Base-by-base conservation (phyloP, 2,113 vertebrate genomes). In the Trochalopteron elliotii region DNA sequence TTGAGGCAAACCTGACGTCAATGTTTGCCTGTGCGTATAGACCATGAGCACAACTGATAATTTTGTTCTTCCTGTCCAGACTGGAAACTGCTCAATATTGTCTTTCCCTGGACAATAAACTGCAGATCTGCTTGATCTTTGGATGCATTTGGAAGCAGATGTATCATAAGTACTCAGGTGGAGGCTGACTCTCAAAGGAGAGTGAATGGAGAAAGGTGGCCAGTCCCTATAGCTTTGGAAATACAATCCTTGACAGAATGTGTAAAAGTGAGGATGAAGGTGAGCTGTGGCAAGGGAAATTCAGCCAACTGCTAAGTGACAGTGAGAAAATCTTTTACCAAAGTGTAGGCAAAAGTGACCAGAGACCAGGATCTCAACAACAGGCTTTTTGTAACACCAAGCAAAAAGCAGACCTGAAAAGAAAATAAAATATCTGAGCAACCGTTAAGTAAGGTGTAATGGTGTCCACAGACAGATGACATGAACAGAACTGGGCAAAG, bases 401-500 rank as follows among this genome's bases (percentile, higher is more conserved):
- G 33, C 2, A 20, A 83, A 95, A 94, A 94, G 47, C 39, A 94
- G 72, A 68, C 50, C 42, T 83, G 65, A 63, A 87, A 91, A 85
- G 39, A 89, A 94, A 95, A 78, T 60, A 45, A 10, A 89, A 2
- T 56, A 93, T 63, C 68, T 78, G 42, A 75, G 57, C 33, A 76
- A 28, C 50, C 72, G 19, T 59, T 59, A 85, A 93, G 65, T 82
- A 42, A 67, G 55, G 37, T 90, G 24, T 85, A 80, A 87, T 68
- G 45, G 52, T 50, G 83, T 61, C 27, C 37, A 59, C 56, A 94
- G 63, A 55, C 17, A 91, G 72, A 81, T 30, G 40, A 94, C 27
- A 5, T 50, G 69, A 93, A 42, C 63, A 96, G 90, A 95, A 85
- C 42, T 31, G n/a, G 42, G 82, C 40, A 94, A 97, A 96, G 63